Evolutionary conservation across 2,888 invertebrate genomes (phyloP), one percentile per base, ranked within the genome.

Genomic region (Falcaria lacertinaria): DNA sequence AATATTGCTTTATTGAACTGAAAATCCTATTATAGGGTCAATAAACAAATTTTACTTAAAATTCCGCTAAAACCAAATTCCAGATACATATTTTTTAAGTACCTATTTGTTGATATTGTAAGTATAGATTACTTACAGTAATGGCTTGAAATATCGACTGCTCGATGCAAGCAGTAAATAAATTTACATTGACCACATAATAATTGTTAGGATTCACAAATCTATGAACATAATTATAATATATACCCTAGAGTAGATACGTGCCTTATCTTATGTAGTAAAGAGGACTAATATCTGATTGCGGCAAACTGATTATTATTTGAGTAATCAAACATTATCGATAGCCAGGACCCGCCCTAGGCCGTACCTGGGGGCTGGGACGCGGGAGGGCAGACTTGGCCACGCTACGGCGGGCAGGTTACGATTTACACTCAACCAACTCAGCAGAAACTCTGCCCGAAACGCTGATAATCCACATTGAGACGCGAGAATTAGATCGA

Each of bases 341-440:
- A 44, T 36, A 48, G 36, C 4, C 7, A 5, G 15, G 7, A 44
- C 47, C 43, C 74, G 38, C 78, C 58, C 77, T 79, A 78, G 22
- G 81, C 77, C 86, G 85, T 87, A 89, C 87, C 87, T 89, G 88
- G 65, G 80, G 57, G 70, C 71, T 45, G 77, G 64, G 65, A 57
- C 52, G 74, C 50, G 63, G 41, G 63, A 62, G 69, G 70, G 52
- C 69, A 69, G 72, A 64, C 71, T 60, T 67, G 89, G 89, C 89
- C 89, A 73, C 89, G 77, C 79, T 67, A 61, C 74, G 89, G 72
- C 89, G 89, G 88, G 87, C 89, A 89, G 89, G 89, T 89, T 89
- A 87, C 87, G 89, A 89, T 89, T 89, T 89, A 89, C 89, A 85
- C 88, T 78, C 88, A 73, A 83, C 86, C 72, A 76, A 81, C 80